phyloP scores from a whole-genome alignment of 2,113 vertebrate genomes.

The Kobus ellipsiprymnus region DNA sequence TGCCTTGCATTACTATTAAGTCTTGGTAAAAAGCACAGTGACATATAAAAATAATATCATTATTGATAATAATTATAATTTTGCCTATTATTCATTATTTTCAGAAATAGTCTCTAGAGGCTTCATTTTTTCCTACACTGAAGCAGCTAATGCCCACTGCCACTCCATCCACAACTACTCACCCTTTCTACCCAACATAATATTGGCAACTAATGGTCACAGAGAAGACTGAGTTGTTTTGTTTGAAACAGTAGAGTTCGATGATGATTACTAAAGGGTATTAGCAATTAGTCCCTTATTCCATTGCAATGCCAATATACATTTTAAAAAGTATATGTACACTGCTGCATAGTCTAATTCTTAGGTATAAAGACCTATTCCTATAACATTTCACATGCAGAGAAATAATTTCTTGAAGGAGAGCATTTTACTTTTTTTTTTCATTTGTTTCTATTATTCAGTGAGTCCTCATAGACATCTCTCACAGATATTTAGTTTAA shows the following conservation, averaged over 20 bases:
- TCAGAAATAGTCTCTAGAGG: neutral
- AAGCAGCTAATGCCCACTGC: neutral
- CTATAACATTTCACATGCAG: neutral
- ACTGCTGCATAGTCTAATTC: neutral
- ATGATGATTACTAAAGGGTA: neutral
- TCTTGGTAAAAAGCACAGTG: neutral
- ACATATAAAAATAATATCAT: neutral
- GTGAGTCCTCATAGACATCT: neutral
- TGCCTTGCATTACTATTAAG: neutral
- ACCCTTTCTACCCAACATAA: too few species aligned
- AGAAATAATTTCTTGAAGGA: conserved; percentile 11
- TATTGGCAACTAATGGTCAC: neutral
- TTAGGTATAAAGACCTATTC: neutral
- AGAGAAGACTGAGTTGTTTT: neutral
- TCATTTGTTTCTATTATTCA: conserved; percentile 3
- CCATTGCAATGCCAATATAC: neutral
- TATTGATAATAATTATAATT: neutral
- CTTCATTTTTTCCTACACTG: neutral
- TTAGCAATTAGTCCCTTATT: neutral
- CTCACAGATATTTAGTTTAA: conserved; percentile 34
- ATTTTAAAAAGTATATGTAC: neutral
- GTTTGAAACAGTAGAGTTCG: neutral
- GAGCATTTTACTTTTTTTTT: neutral
- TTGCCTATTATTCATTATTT: neutral
- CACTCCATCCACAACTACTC: neutral